Base-by-base conservation (phyloP, 2,888 invertebrate species). In the Clivina fossor region DNA sequence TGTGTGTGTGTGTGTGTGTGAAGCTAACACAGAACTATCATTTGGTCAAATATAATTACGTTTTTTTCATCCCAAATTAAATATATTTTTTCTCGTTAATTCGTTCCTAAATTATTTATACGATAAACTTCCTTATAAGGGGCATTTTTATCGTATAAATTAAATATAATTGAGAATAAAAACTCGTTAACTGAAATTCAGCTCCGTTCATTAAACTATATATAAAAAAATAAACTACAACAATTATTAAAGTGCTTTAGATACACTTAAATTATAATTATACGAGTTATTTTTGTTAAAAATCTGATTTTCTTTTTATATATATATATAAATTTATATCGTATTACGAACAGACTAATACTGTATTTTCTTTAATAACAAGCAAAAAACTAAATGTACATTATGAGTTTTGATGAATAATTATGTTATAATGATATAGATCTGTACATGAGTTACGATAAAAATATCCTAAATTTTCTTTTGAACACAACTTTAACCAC, bases 291-390 rank as follows among this genome's bases (percentile, higher is more conserved):
- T 50, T 53, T 35, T 19, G 53, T 44, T 53, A 49, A 49, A n/a
- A 49, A 49, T 53, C 37, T 44, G 53, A 44, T 44, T 44, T 22
- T 53, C 44, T 53, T n/a, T n/a, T n/a, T n/a, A n/a, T n/a, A n/a
- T 19, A 40, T 44, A 35, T 53, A 44, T 53, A 53, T 53, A 53
- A 44, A 44, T 53, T 44, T 53, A 53, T 53, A 53, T 53, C 44
- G 32, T 53, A 53, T 53, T 44, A 43, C 53, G 44, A 53, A 53
- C 44, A 53, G 44, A 53, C 53, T 53, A 53, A 53, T 53, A 53
- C 53, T 53, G 53, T 35, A 53, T 53, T 44, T 53, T 47, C 22
- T 44, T 33, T 43, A 18, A 53, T 51, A 53, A 44, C 53, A 53
- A 53, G 44, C 44, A 32, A 50, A n/a, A 44, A 53, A 33, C 41